Base-by-base conservation (phyloP, 2,113 vertebrate species). In the Cacatua alba region DNA sequence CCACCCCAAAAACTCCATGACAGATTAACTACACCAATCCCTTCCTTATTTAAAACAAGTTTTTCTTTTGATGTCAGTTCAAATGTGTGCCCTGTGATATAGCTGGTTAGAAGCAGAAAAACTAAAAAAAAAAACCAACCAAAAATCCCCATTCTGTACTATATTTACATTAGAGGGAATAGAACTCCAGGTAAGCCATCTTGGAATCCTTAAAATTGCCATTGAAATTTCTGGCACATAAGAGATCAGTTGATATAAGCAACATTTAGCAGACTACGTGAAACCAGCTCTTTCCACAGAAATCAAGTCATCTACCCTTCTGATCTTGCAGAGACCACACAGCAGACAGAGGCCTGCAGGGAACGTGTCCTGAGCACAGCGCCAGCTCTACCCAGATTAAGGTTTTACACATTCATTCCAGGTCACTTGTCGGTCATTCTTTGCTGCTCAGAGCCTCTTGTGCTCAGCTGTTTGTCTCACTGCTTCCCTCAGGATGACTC, bases 101-200 rank as follows among this genome's bases (percentile, higher is more conserved):
- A 75, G 17, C 15, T 64, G 49, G 6, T 75, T 51, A 63, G 20
- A 35, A 53, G 48, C 35, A 79, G 33, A 25, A 83, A 91, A 89
- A 65, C 17, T 8, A 57, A 88, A 68, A 74, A 13, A 64, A 51
- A 53, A 63, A 90, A 68, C 69, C 11, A 64, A 51, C 53, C 17
- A 49, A 69, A 31, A 0, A 0, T 0, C 0, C 1, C 9, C 0
- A 0, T 26, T 77, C 49, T 59, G 35, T 62, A 44, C 10, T 43
- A 11, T n/a, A 60, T 83, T 83, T 62, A 43, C 17, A 31, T 74
- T 41, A 62, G 21, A 89, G 64, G 23, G 52, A 92, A 43, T 11
- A 84, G n/a, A 84, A 88, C 44, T 68, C 20, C 46, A 79, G 28
- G 60, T 12, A 52, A 49, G 31, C 20, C 59, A 81, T 25, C 59